These are phyloP conservation scores for Agrenia bidenticulata DNA, from an alignment of 2,888 invertebrate genomes.

Conservation along the genomic window DNA sequence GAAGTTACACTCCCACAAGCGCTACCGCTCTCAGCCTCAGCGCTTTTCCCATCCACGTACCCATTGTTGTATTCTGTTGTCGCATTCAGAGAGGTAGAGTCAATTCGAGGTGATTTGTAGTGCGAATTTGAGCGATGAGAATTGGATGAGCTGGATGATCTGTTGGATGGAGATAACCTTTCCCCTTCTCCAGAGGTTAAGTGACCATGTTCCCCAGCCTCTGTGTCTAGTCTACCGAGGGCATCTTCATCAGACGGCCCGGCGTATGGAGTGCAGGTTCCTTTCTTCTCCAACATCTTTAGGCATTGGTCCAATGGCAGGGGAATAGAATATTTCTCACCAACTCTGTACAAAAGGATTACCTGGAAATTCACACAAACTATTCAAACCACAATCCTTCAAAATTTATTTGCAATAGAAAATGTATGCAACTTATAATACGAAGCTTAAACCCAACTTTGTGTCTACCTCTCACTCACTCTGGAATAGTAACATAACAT, in stretches of 20 bases:
- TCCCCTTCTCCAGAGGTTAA: neutral
- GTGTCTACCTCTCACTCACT: too few relatives aligned
- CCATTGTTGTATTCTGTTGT: conserved; percentile 1
- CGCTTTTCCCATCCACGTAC: neutral
- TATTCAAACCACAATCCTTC: too few relatives aligned
- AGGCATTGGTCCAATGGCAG: too few relatives aligned
- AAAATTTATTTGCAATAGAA: too few relatives aligned
- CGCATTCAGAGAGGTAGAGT: neutral
- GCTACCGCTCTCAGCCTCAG: neutral
- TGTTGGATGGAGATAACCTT: conserved; percentile 10
- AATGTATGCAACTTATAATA: too few relatives aligned
- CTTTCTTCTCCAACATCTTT: conserved; percentile 17
- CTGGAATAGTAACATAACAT: too few relatives aligned
- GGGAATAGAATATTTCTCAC: too few relatives aligned
- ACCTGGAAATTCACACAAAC: too few relatives aligned
- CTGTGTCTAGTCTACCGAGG: neutral
- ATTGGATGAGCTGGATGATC: conserved; percentile 8
- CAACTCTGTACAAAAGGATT: too few relatives aligned
- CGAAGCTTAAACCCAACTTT: too few relatives aligned
- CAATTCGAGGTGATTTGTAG: conserved; percentile 3
- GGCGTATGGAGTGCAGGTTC: neutral
- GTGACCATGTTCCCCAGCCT: too few relatives aligned
- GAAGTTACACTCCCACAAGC: conserved; percentile 3
- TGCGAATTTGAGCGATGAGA: neutral
- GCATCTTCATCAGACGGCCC: neutral